Conservation (phyloP, 1,140 invertebrate genomes). For the Paraescarpia echinospica region DNA sequence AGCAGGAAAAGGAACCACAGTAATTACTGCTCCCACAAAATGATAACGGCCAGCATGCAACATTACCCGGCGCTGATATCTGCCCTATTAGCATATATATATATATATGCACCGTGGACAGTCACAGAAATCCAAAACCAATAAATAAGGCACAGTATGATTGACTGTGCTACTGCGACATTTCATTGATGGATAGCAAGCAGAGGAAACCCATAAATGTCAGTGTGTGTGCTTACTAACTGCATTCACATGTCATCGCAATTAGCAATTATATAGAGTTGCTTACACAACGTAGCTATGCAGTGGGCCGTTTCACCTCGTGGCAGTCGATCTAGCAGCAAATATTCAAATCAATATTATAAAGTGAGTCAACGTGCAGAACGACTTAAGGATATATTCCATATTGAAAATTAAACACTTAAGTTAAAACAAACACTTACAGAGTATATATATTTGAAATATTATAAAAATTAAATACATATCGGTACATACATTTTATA, state of each 20-base stretch:
- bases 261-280: background rate
- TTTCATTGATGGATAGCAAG: background rate
- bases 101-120: background rate
- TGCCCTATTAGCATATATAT: background rate
- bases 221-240: background rate
- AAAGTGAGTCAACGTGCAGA: background rate
- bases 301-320: background rate
- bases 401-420: background rate
- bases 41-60: background rate
- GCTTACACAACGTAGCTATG: background rate
- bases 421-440: too few relatives aligned
- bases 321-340: background rate
- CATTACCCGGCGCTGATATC: background rate
- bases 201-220: background rate
- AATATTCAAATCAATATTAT: background rate
- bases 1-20: background rate
- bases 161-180: background rate
- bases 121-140: background rate
- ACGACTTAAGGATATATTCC: background rate
- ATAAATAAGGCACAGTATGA: background rate
- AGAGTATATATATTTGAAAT: too few relatives aligned
- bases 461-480: too few relatives aligned
- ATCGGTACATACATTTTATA: too few relatives aligned
- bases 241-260: background rate
- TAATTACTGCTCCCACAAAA: background rate